Percentiles rank a stretch among this genome's conserved stretches.
These are phyloP conservation scores for Chalcis sispes DNA, from an alignment of 2,888 invertebrate genomes.

Conservation along the genomic window DNA sequence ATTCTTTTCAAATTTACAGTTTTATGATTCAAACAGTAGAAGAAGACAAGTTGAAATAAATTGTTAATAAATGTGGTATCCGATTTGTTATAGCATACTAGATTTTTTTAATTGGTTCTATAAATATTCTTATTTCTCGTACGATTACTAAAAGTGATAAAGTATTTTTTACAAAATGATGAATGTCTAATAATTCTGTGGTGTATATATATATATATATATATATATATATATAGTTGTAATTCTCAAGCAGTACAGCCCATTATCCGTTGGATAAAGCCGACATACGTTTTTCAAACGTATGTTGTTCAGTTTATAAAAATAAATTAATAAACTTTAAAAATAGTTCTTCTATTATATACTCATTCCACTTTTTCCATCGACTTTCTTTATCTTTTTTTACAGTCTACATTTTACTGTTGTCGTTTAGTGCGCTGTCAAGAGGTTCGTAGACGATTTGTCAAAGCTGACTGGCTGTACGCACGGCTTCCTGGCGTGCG, in stretches of 20 bases:
- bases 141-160: no score
- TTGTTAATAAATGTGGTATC: no score
- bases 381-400: not conserved
- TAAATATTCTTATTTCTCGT: no score
- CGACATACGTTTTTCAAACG: no score
- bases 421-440: conserved; percentile 44
- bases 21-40: no score
- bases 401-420: not conserved
- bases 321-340: conserved; percentile 52
- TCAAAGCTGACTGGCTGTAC: conserved; percentile 41
- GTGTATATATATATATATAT: no score
- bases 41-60: no score
- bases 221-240: no score
- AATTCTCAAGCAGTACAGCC: conserved; percentile 6
- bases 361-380: not conserved
- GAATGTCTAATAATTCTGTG: no score
- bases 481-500: conserved; percentile 46
- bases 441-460: conserved; percentile 55
- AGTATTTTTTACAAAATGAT: no score
- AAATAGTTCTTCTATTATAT: conserved; percentile 36
- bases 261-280: no score
- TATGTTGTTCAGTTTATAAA: no score
- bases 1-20: not conserved
- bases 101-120: not conserved
- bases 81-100: not conserved